Base-by-base conservation (phyloP, 2,113 vertebrate species). In the Aegithalos caudatus region DNA sequence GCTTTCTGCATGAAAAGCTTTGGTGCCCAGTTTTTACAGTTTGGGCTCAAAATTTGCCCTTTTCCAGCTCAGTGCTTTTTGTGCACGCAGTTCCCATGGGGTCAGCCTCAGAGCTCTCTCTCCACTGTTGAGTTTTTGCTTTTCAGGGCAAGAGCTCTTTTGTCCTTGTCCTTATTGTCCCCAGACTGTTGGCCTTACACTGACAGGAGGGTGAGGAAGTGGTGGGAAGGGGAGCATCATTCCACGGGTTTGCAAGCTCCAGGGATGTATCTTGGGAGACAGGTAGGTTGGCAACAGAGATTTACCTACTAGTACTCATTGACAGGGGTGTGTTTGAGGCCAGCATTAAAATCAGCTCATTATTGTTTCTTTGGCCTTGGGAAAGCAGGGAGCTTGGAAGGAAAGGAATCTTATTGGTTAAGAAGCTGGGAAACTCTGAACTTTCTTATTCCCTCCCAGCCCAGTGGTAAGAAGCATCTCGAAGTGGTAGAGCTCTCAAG, bases 41-140 rank as follows among this genome's bases (percentile, higher is more conserved):
- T 6, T n/a, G 51, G 81, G 56, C 51, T 89, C 9, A 9, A 87
- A 86, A 78, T 61, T 61, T 61, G 11, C 53, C 35, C 7, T 78
- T 44, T 71, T 15, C 10, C 38, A 38, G 6, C 42, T 70, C 22
- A 25, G 8, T 27, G 9, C 0, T 66, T 87, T 72, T 74, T 21
- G 14, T 38, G 6, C 42, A 12, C 0, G 1, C 7, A 25, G 13
- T 2, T 81, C 29, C 40, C 50, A 40, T 12, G 31, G 14, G 28
- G 10, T 11, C 73, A 86, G 28, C 37, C n/a, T 28, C 28, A 73
- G 42, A 29, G 19, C 21, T 79, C 21, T 44, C 21, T 79, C 21
- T 44, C 33, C 44, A 25, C 14, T 16, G 20, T 2, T 21, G 65
- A 28, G 14, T 44, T 82, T 58, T 67, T 79, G 40, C 62, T 74